These are phyloP conservation scores for Allacma fusca DNA, from an alignment of 2,888 invertebrate genomes.

Conservation along the genomic window DNA sequence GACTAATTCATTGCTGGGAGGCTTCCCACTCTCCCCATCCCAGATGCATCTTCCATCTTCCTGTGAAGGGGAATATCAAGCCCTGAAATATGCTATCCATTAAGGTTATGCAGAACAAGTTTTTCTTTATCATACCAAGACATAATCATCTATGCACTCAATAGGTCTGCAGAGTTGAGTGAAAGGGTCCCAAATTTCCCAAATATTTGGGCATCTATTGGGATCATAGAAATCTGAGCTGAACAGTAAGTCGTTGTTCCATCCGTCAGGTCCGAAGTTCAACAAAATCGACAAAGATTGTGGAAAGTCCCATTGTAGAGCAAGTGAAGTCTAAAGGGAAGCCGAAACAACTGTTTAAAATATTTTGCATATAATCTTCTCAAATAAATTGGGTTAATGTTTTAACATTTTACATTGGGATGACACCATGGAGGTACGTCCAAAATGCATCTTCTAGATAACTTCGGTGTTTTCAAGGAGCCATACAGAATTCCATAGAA, in stretches of 20 bases:
- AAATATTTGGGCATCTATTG: constrained; percentile 25
- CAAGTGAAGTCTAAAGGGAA: too few relatives aligned
- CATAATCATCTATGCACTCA: constrained; percentile 15
- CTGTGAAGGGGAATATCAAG: background rate
- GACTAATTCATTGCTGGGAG: constrained; percentile 13
- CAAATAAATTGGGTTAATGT: too few relatives aligned
- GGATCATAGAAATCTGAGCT: constrained; percentile 30
- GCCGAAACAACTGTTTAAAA: too few relatives aligned
- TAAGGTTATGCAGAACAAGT: too few relatives aligned
- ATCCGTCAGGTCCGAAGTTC: constrained; percentile 36
- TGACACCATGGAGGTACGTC: constrained; percentile 31
- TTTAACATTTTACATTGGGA: background rate
- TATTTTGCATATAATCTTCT: too few relatives aligned
- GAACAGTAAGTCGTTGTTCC: constrained; percentile 34
- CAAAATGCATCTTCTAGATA: background rate
- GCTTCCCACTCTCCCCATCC: constrained; percentile 29
- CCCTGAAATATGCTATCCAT: too few relatives aligned
- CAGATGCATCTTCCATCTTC: constrained; percentile 34
- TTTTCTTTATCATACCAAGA: too few relatives aligned
- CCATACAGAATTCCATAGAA: constrained; percentile 6
- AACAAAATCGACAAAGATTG: constrained; percentile 28
- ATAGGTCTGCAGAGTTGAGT: constrained; percentile 22
- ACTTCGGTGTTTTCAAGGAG: background rate
- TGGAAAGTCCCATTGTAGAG: constrained; percentile 21
- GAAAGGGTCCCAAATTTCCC: constrained; percentile 41